A percentile compares a stretch with the other conserved stretches of the same genome.
These are phyloP conservation scores for Psophia crepitans DNA, from an alignment of 2,113 vertebrate species.

Conservation along the genomic window DNA sequence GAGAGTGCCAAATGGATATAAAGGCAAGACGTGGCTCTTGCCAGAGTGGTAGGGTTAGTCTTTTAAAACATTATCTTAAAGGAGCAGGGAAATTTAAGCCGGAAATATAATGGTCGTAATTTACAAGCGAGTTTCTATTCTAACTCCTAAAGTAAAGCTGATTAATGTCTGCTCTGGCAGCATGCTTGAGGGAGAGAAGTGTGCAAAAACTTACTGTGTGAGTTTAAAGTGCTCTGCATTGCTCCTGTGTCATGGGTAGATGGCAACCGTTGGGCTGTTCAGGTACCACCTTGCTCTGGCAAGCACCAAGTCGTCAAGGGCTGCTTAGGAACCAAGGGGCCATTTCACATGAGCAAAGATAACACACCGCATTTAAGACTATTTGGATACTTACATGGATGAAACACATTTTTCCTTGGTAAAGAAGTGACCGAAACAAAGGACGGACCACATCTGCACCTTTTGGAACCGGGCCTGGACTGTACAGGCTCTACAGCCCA, in stretches of 20 bases:
- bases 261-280: not conserved
- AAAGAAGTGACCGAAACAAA: not conserved
- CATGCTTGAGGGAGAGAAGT: not conserved
- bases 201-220: not conserved
- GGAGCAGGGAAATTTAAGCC: not conserved
- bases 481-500: not conserved
- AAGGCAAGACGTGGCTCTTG: not conserved
- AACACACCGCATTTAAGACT: accelerated
- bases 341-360: not conserved
- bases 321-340: not conserved
- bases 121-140: not conserved
- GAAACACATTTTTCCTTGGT: not conserved
- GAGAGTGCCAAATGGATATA: not conserved
- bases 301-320: not conserved
- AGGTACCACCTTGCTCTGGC: not conserved
- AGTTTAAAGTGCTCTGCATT: not conserved
- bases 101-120: slow-evolving; percentile 14
- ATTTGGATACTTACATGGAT: not conserved
- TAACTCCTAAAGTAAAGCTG: not conserved
- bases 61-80: slow-evolving; percentile 54
- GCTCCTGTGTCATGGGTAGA: not conserved
- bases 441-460: not conserved
- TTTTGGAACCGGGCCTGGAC: not conserved
- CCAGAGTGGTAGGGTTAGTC: not conserved
- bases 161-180: slow-evolving; percentile 38